Base-by-base conservation (phyloP, 2,888 invertebrate species). In the Aspidapion aeneum region DNA sequence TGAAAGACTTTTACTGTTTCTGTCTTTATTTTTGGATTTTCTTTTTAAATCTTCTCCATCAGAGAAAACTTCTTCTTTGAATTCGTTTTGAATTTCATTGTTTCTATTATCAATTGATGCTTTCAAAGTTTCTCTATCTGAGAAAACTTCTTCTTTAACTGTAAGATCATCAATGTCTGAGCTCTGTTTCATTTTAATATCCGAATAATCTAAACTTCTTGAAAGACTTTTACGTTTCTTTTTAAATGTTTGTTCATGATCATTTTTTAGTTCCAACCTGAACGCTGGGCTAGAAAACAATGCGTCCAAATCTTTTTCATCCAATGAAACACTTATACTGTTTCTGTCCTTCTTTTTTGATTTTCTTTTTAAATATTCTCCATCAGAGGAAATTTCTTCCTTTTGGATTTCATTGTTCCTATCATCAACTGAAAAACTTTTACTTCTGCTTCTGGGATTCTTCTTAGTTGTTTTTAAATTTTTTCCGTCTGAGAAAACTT, bases 291-390 rank as follows among this genome's bases (percentile, higher is more conserved):
- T 51, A n/a, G 5, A 2, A 58, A 50, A 51, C 49, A 58, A 19
- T 3, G 12, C 18, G 16, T 49, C 18, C 18, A 58, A 55, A 58
- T 58, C 19, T 18, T n/a, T 35, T 20, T 61, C 61, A 20, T 57
- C 57, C 22, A 57, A 16, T 18, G 61, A 61, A 35, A 22, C 35
- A n/a, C n/a, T 55, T 17, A 12, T 59, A 18, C 18, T 58, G 2
- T 57, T 55, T 22, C 49, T 20, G 16, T 61, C 57, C 55, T 57
- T 49, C 50, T 62, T 51, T 50, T 20, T 58, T n/a, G n/a, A n/a
- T n/a, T n/a, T n/a, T n/a, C n/a, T n/a, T n/a, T n/a, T n/a, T n/a
- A n/a, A n/a, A n/a, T n/a, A n/a, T n/a, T n/a, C n/a, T n/a, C n/a
- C n/a, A n/a, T n/a, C n/a, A n/a, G n/a, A n/a, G n/a, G n/a, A n/a